phyloP scores from a whole-genome alignment of 2,888 invertebrate species.

The Hirtodrosophila confusa region DNA sequence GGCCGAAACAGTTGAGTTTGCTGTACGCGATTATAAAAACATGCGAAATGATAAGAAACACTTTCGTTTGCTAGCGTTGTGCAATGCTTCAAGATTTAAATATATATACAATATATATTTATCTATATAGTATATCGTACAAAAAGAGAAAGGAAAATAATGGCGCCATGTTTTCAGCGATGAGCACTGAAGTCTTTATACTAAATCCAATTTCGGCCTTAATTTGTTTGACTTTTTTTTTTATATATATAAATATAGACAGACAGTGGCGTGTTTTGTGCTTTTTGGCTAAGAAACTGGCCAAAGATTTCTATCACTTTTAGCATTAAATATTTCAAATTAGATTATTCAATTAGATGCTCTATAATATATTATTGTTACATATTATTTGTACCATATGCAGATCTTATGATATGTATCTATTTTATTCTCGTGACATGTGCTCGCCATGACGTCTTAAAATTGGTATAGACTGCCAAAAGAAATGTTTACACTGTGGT shows the following conservation, averaged over 20 bases:
- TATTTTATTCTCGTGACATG: conserved; percentile 50
- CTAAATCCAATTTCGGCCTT: conserved; percentile 35
- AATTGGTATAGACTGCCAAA: conserved; percentile 54
- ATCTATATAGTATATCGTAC: conserved; percentile 1
- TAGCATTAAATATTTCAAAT: conserved; percentile 18
- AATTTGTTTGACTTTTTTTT: conserved; percentile 27
- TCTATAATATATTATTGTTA: too few relatives aligned
- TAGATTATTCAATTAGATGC: not conserved
- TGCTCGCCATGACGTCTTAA: conserved; percentile 62
- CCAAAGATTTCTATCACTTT: conserved; percentile 33
- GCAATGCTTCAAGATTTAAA: conserved; percentile 31
- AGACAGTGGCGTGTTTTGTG: conserved; percentile 27
- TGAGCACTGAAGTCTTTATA: conserved; percentile 6
- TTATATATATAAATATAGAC: conserved; percentile 4
- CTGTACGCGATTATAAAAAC: not conserved
- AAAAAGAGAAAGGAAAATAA: conserved; percentile 40
- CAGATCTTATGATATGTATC: conserved; percentile 23
- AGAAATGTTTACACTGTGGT: conserved; percentile 46
- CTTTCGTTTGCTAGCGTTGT: conserved; percentile 27
- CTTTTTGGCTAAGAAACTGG: conserved; percentile 7
- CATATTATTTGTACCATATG: conserved; percentile 5
- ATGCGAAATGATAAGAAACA: conserved; percentile 22
- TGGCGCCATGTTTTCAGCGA: conserved; percentile 32
- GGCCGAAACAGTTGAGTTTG: not conserved
- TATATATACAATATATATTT: conserved; percentile 20